These are phyloP conservation scores for Caenorhabditis imperialis DNA, from an alignment of 2,888 invertebrate species.

Conservation along the genomic window DNA sequence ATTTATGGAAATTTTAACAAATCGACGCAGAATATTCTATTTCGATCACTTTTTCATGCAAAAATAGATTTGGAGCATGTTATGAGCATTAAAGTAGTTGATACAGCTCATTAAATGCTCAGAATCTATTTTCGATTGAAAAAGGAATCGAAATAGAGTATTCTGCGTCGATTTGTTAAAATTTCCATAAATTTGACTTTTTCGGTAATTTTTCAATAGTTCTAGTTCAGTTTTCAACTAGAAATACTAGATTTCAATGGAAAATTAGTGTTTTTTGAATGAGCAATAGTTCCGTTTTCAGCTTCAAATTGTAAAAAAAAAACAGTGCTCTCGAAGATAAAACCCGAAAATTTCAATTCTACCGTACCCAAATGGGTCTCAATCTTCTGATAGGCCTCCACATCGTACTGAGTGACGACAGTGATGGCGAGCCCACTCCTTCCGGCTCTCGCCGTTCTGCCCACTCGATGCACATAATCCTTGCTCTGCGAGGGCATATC, in stretches of 20 bases:
- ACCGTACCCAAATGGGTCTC: conserved; percentile 93
- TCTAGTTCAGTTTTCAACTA: conserved; percentile 2
- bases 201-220: too few species aligned
- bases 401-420: conserved; percentile 97
- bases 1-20: too few species aligned
- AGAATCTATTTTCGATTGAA: too few species aligned
- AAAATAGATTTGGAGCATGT: too few species aligned
- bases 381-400: conserved; percentile 96
- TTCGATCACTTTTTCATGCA: not conserved
- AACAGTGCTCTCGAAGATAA: too few species aligned
- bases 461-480: conserved; percentile 93
- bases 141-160: not conserved
- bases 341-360: conserved; percentile 4
- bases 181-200: too few species aligned
- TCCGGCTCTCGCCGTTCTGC: conserved; percentile 85
- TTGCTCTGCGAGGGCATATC: conserved; percentile 98
- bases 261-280: not conserved
- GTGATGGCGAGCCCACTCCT: conserved; percentile 94
- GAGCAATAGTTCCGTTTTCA: not conserved
- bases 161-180: too few species aligned
- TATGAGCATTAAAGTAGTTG: too few species aligned
- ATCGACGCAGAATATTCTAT: too few species aligned
- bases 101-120: too few species aligned
- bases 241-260: too few species aligned
- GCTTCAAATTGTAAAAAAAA: not conserved